Evolutionary conservation across 2,797 vertebrate genomes (phyloP).

Genomic region (Limosa lapponica): DNA sequence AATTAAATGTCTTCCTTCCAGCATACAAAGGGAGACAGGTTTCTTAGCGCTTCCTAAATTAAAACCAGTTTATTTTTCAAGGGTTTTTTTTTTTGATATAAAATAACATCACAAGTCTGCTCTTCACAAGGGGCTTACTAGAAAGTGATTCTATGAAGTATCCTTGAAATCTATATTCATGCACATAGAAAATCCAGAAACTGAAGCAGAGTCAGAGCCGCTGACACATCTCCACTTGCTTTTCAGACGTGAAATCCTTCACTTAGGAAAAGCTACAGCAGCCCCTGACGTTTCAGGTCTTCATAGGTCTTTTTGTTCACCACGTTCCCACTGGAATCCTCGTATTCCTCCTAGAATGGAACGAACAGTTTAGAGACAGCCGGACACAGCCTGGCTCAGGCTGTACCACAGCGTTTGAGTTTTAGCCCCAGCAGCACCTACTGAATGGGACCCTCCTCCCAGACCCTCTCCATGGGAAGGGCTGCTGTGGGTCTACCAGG

Average conservation of each 20-base stretch:
- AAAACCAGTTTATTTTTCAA: conserved; percentile 71
- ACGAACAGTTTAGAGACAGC: neutral
- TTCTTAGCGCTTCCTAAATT: neutral
- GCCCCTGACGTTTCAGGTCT: conserved; percentile 95
- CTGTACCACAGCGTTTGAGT: neutral
- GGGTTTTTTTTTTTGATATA: conserved; percentile 60
- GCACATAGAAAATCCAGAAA: conserved; percentile 60
- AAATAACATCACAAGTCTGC: conserved; percentile 65
- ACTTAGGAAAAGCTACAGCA: conserved; percentile 80
- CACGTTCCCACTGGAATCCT: conserved; percentile 97
- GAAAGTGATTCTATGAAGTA: conserved; percentile 54
- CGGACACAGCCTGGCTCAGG: neutral
- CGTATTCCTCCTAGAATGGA: conserved; percentile 91
- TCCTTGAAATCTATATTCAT: conserved; percentile 46
- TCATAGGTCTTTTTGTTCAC: conserved; percentile 99
- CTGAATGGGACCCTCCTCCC: neutral
- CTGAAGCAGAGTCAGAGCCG: neutral
- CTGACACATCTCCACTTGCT: neutral
- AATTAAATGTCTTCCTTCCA: neutral
- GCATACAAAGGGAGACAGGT: neutral
- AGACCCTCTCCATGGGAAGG: neutral
- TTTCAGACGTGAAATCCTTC: neutral
- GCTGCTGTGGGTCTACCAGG: neutral
- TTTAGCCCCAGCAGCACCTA: neutral
- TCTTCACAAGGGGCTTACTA: conserved; percentile 40